Percentiles rank a stretch among this genome's conserved stretches.
Evolutionary conservation across 2,888 invertebrate genomes (phyloP).

Genomic region (Leptothorax acervorum): DNA sequence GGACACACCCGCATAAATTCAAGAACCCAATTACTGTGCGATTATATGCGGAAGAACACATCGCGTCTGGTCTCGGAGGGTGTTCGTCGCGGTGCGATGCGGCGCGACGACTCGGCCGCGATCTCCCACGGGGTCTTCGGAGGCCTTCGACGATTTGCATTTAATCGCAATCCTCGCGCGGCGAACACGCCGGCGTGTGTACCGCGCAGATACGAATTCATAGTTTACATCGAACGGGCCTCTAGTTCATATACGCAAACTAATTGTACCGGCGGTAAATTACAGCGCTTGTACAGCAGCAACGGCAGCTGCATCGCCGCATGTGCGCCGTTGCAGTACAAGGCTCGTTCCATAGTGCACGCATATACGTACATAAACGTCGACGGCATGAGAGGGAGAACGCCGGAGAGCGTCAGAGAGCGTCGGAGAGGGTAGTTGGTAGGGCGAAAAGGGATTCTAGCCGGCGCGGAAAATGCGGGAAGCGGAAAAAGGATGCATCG

Average conservation of each 20-base stretch:
- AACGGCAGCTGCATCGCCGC: constrained; percentile 77
- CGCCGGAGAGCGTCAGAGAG: not conserved
- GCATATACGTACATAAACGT: constrained; percentile 53
- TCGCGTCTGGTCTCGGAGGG: constrained; percentile 41
- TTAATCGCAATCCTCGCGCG: constrained; percentile 75
- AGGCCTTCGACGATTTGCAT: constrained; percentile 77
- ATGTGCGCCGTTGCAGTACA: constrained; percentile 72
- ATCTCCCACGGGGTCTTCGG: constrained; percentile 59
- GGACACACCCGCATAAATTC: constrained; percentile 24
- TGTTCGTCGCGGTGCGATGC: constrained; percentile 11
- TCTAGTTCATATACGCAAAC: constrained; percentile 79
- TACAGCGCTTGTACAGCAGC: constrained; percentile 77
- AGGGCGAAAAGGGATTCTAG: not conserved
- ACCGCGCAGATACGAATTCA: constrained; percentile 78
- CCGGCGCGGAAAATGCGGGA: not conserved
- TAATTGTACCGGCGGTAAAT: constrained; percentile 80
- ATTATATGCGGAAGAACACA: constrained; percentile 51
- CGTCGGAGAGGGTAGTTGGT: not conserved
- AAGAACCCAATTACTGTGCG: constrained; percentile 33
- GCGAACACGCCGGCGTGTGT: constrained; percentile 72
- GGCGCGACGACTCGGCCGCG: constrained; percentile 27
- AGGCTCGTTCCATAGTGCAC: constrained; percentile 69
- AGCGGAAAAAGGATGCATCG: constrained; percentile 56
- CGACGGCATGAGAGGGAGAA: constrained; percentile 29
- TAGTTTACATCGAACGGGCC: constrained; percentile 77